These are phyloP conservation scores for Tetrapedia diversipes DNA, from an alignment of 2,888 invertebrate species.

Conservation along the genomic window DNA sequence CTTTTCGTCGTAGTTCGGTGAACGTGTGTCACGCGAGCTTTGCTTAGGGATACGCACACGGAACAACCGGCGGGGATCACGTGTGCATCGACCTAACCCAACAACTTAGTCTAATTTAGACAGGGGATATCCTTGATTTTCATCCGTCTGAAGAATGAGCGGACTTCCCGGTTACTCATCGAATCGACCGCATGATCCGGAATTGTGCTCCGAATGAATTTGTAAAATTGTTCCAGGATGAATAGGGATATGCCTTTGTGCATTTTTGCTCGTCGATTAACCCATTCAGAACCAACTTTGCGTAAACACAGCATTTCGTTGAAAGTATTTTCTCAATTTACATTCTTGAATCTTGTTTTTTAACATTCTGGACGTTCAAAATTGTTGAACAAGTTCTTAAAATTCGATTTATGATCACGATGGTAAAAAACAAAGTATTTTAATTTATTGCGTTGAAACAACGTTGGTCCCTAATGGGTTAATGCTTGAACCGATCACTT, in stretches of 20 bases:
- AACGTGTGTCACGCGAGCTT: constrained; percentile 35
- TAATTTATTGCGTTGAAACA: too few species aligned
- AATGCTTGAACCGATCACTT: too few species aligned
- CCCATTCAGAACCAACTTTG: too few species aligned
- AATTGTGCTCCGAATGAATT: constrained; percentile 11
- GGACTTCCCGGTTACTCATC: constrained; percentile 41
- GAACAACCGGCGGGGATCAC: constrained; percentile 45
- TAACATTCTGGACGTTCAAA: too few species aligned
- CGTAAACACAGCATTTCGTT: too few species aligned
- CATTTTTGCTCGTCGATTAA: neutral
- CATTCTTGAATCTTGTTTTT: too few species aligned
- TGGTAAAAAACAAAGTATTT: too few species aligned
- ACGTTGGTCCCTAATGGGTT: too few species aligned
- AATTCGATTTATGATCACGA: too few species aligned
- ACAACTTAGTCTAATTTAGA: constrained; percentile 64
- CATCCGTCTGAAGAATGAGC: constrained; percentile 10
- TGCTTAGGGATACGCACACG: constrained; percentile 23
- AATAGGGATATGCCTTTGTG: neutral
- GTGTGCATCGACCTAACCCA: constrained; percentile 65
- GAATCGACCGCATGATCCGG: neutral
- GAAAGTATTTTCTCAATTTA: too few species aligned
- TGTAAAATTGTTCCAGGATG: constrained; percentile 22
- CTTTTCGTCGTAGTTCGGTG: constrained; percentile 26
- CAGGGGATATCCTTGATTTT: constrained; percentile 53
- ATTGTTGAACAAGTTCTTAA: too few species aligned